Conservation (phyloP, 2,888 invertebrate genomes). For the Tetranychus piercei region DNA sequence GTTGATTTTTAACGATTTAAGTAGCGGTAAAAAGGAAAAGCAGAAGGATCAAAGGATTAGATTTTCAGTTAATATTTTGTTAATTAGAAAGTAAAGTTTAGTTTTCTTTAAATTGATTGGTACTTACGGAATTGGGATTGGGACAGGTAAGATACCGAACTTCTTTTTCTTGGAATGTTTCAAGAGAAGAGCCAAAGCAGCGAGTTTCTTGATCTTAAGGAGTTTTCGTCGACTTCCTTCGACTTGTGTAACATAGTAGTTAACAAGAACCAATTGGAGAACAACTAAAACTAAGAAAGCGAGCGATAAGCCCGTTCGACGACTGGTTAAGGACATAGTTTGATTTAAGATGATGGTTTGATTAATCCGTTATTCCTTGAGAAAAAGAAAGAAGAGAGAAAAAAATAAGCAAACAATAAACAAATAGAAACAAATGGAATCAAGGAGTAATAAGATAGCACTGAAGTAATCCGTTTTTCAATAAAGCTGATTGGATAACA, state of each 20-base stretch:
- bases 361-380: background rate
- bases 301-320: constrained; percentile 1
- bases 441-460: background rate
- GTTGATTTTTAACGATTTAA: too few species aligned
- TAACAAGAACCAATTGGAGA: constrained; percentile 8
- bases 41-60: too few species aligned
- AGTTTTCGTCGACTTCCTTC: constrained; percentile 13
- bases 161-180: constrained; percentile 8
- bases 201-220: constrained; percentile 13
- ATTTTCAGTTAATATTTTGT: too few species aligned
- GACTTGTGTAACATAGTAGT: constrained; percentile 3
- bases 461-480: too few species aligned
- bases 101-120: too few species aligned
- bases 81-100: too few species aligned
- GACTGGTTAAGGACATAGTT: background rate
- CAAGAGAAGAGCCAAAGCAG: constrained; percentile 14
- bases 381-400: background rate
- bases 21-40: too few species aligned
- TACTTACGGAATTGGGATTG: constrained; percentile 8
- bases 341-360: background rate
- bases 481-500: too few species aligned
- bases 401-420: background rate
- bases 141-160: constrained; percentile 3
- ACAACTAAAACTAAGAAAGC: constrained; percentile 5
- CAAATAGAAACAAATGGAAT: background rate